phyloP scores from a whole-genome alignment of 1,140 invertebrate species.

The Micrasema minimum region DNA sequence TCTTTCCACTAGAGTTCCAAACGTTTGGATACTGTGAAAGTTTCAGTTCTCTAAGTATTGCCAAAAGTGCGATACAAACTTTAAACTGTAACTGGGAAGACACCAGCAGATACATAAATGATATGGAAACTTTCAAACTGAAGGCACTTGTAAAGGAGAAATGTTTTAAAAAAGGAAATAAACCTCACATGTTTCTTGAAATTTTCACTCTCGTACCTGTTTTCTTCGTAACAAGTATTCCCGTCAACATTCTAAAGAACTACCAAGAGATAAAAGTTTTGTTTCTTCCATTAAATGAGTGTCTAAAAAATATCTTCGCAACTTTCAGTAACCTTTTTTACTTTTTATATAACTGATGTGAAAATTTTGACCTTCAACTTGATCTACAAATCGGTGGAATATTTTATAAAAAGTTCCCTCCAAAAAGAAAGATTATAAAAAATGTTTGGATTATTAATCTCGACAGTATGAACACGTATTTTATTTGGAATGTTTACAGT shows the following conservation, averaged over 20 bases:
- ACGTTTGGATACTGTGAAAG: background rate
- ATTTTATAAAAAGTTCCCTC: too few species aligned
- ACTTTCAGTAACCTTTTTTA: too few species aligned
- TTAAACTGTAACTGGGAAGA: background rate
- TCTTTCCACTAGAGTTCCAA: background rate
- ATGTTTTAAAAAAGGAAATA: conserved; percentile 7
- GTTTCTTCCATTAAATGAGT: too few species aligned
- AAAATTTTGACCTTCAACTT: too few species aligned
- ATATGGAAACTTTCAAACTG: conserved; percentile 21
- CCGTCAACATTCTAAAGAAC: background rate
- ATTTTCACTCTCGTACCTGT: background rate
- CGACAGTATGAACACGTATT: too few species aligned
- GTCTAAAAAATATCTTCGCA: too few species aligned
- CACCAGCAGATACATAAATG: conserved; percentile 3
- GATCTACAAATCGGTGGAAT: too few species aligned
- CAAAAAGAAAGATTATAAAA: too few species aligned
- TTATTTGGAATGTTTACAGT: too few species aligned
- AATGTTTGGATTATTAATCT: too few species aligned
- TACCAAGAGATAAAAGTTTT: background rate
- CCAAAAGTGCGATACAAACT: background rate
- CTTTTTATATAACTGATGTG: too few species aligned
- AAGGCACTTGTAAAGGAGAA: background rate
- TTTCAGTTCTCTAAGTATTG: background rate
- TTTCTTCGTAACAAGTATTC: background rate
- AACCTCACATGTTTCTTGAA: background rate